Percentiles rank a stretch among this genome's conserved stretches.
Evolutionary conservation across 2,113 vertebrate genomes (phyloP).

Genomic region (Maccullochella peelii): DNA sequence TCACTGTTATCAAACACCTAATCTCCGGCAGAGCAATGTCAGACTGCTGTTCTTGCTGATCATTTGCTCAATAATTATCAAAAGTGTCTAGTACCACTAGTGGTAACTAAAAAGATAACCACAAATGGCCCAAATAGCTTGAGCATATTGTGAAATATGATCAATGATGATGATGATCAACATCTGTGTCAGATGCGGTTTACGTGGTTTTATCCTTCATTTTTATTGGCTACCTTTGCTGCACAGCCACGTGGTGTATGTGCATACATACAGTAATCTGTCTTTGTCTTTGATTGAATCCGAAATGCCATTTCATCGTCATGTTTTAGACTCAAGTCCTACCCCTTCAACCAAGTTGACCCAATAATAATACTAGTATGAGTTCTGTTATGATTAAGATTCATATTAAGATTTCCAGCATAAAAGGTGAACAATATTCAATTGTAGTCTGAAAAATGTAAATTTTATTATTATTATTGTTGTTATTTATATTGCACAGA

Average conservation of each 20-base stretch:
- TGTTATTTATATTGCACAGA: slow-evolving; percentile 10
- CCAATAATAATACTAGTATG: neutral
- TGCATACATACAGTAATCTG: neutral
- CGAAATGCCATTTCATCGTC: neutral
- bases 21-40: neutral
- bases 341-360: neutral
- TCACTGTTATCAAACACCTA: neutral
- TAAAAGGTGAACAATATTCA: neutral
- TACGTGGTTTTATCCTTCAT: neutral
- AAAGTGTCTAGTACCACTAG: neutral
- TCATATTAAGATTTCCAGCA: neutral
- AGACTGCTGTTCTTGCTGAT: neutral
- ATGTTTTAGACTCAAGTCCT: neutral
- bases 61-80: neutral
- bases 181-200: neutral
- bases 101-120: neutral
- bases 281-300: neutral
- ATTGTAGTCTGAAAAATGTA: neutral
- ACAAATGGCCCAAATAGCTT: neutral
- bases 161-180: too few relatives aligned
- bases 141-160: neutral
- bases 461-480: slow-evolving; percentile 25
- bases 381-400: neutral
- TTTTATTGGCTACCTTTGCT: neutral
- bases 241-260: neutral